A percentile compares a stretch with the other conserved stretches of the same genome.
phyloP scores from a whole-genome alignment of 1,140 invertebrate genomes.

The Aricia agestis region DNA sequence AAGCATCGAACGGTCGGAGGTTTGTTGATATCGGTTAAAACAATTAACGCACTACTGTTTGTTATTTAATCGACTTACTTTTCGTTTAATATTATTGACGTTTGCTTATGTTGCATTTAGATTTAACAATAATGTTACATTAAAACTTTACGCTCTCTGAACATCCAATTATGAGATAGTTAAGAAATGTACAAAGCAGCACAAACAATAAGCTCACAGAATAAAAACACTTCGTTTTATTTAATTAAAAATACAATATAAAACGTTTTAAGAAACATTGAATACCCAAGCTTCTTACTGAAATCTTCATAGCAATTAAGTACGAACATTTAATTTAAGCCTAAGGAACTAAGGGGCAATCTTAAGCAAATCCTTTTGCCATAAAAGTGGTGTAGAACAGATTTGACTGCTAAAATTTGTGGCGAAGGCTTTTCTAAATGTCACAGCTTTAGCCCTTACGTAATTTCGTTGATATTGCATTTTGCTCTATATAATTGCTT shows the following conservation, averaged over 20 bases:
- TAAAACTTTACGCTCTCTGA: background rate
- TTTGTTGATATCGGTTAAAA: conserved; percentile 32
- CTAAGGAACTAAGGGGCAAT: background rate
- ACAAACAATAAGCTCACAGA: background rate
- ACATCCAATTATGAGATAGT: background rate
- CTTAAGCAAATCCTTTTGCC: conserved; percentile 18
- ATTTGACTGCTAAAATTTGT: conserved; percentile 31
- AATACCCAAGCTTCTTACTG: conserved; percentile 7
- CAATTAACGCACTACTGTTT: conserved; percentile 17
- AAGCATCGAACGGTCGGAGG: conserved; percentile 29
- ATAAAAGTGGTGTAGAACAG: conserved; percentile 31
- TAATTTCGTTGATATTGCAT: conserved; percentile 36
- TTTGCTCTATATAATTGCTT: conserved; percentile 50
- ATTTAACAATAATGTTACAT: background rate
- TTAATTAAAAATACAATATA: background rate
- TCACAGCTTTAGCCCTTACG: conserved; percentile 25
- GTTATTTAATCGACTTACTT: conserved; percentile 19
- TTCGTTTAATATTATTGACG: too few species aligned
- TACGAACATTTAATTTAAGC: conserved; percentile 8
- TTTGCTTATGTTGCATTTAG: too few species aligned
- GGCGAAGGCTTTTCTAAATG: conserved; percentile 27
- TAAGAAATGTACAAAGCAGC: background rate
- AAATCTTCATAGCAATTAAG: conserved; percentile 16
- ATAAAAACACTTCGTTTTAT: background rate
- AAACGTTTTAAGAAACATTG: background rate